Percentiles rank a stretch among this genome's conserved stretches.
Conservation (phyloP, 2,113 vertebrate species). For the Alectura lathami region DNA sequence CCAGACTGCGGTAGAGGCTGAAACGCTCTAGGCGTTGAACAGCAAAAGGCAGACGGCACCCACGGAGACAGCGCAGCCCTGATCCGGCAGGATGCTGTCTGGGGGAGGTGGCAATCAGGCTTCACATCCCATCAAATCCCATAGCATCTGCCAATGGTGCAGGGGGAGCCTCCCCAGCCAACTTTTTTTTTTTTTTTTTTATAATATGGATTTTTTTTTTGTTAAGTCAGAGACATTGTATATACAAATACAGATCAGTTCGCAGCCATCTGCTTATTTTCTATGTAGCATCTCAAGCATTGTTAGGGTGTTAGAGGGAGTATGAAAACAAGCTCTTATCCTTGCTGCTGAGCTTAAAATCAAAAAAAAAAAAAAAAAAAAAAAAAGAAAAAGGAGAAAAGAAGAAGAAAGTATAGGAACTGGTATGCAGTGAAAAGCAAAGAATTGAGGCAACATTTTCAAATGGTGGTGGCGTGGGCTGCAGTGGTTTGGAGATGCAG, state of each 20-base stretch:
- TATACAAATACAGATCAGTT: slow-evolving; percentile 30
- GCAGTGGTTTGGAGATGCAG: background rate
- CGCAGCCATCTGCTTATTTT: slow-evolving; percentile 39
- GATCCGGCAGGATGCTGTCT: slow-evolving; percentile 1
- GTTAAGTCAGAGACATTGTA: background rate
- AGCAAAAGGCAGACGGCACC: background rate
- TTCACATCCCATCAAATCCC: background rate
- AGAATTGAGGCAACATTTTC: background rate
- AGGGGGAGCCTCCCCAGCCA: background rate
- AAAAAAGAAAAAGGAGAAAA: background rate
- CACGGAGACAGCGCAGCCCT: background rate
- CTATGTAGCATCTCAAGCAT: background rate
- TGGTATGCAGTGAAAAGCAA: background rate
- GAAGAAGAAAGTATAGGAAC: background rate
- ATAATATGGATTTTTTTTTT: slow-evolving; percentile 14
- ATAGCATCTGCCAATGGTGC: background rate
- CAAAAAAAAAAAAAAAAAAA: background rate
- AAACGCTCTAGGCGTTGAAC: background rate
- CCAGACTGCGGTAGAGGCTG: slow-evolving; percentile 46
- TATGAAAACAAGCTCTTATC: slow-evolving; percentile 31
- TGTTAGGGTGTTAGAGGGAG: background rate
- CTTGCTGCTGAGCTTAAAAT: background rate
- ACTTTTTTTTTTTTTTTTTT: background rate
- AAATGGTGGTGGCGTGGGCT: background rate
- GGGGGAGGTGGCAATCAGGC: background rate